Conservation (phyloP, 1,140 invertebrate genomes). For the Coelopa frigida region DNA sequence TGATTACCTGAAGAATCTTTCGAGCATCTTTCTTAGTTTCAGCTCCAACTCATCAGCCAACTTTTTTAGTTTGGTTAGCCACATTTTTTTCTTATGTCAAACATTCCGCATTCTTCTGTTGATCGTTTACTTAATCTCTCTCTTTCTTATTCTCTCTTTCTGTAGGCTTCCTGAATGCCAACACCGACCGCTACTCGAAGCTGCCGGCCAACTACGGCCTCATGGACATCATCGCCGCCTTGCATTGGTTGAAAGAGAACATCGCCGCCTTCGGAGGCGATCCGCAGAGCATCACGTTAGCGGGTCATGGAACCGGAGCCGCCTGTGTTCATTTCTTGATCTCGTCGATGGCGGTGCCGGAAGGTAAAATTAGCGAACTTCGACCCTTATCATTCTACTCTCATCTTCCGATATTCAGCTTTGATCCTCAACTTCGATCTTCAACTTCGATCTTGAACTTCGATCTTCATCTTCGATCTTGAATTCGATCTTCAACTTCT, state of each 20-base stretch:
- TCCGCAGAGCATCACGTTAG: conserved; percentile 83
- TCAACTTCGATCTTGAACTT: too few species aligned
- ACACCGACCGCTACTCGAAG: conserved; percentile 71
- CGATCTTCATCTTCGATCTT: too few species aligned
- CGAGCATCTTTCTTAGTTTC: too few species aligned
- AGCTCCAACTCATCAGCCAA: too few species aligned
- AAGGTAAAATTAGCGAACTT: conserved; percentile 73
- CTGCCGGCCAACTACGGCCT: conserved; percentile 89
- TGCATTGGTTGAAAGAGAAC: conserved; percentile 93
- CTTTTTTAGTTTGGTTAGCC: too few species aligned
- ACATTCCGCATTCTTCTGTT: too few species aligned
- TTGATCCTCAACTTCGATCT: too few species aligned
- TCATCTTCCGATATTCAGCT: too few species aligned
- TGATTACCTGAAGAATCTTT: too few species aligned
- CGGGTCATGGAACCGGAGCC: conserved; percentile 92
- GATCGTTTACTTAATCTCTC: background rate
- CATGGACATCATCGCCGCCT: conserved; percentile 89
- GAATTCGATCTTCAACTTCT: too few species aligned
- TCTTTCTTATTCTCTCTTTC: conserved; percentile 9
- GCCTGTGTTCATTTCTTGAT: conserved; percentile 92
- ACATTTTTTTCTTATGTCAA: background rate
- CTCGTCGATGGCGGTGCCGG: conserved; percentile 83
- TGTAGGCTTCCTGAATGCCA: conserved; percentile 79
- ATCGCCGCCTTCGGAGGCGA: conserved; percentile 89
- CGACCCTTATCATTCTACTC: too few species aligned